Percentiles rank a stretch among this genome's conserved stretches.
Conservation (phyloP, 1,140 invertebrate genomes). For the Ericerus pela region DNA sequence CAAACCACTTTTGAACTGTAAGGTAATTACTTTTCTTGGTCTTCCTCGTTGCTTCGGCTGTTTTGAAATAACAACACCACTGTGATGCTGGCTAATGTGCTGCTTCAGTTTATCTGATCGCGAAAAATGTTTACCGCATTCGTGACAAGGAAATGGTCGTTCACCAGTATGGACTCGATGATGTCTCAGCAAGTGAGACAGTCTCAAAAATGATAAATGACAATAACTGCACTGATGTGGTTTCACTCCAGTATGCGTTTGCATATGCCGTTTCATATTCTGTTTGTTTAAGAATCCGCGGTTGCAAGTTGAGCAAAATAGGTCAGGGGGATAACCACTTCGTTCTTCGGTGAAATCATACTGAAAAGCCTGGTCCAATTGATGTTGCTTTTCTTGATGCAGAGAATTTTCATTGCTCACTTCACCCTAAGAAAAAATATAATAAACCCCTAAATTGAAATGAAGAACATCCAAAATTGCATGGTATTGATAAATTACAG, state of each 20-base stretch:
- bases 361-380: background rate
- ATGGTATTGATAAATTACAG: no score
- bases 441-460: no score
- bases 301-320: conserved; percentile 21
- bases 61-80: conserved; percentile 4
- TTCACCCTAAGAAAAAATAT: no score
- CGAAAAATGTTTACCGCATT: conserved; percentile 25
- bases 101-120: conserved; percentile 26
- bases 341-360: background rate
- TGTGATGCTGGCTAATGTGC: conserved; percentile 24
- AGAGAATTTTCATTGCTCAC: no score
- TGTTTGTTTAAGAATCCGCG: conserved; percentile 23
- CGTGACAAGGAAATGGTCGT: conserved; percentile 26
- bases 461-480: no score
- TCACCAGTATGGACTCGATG: conserved; percentile 33
- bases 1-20: no score
- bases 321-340: background rate
- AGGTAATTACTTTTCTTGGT: conserved; percentile 23
- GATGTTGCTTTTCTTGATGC: background rate
- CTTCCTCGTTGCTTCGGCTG: conserved; percentile 20
- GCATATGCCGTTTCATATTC: conserved; percentile 27
- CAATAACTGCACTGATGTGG: conserved; percentile 33
- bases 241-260: conserved; percentile 30
- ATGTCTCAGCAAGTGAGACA: conserved; percentile 34
- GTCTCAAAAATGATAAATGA: conserved; percentile 31